Conservation (phyloP, 2,888 invertebrate species). For the Drosophila parthenogenetica region DNA sequence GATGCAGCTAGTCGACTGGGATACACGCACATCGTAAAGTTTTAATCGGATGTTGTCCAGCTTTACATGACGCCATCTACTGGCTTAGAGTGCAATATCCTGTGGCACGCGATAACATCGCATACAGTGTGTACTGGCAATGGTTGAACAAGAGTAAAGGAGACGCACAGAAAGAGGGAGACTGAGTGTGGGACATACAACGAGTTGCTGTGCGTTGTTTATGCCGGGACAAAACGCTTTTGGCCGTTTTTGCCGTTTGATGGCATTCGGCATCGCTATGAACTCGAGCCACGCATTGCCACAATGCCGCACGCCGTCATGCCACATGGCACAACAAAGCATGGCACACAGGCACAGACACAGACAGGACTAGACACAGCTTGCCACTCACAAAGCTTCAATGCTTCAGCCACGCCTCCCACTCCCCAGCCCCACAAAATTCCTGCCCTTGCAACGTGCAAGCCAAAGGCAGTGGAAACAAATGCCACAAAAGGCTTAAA, state of each 20-base stretch:
- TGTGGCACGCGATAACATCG: conserved; percentile 80
- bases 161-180: not conserved
- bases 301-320: conserved; percentile 33
- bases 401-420: not conserved
- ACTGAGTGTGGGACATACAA: not conserved
- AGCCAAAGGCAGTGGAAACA: conserved; percentile 51
- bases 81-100: conserved; percentile 82
- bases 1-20: conserved; percentile 32
- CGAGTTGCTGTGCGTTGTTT: conserved; percentile 52
- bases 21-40: conserved; percentile 80
- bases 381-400: conserved; percentile 7
- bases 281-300: conserved; percentile 42
- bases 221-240: conserved; percentile 66
- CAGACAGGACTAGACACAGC: conserved; percentile 24
- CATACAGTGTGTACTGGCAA: conserved; percentile 39
- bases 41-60: conserved; percentile 81
- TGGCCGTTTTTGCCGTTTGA: conserved; percentile 68
- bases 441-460: conserved; percentile 1
- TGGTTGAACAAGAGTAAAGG: not conserved
- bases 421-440: no score
- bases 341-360: conserved; percentile 19
- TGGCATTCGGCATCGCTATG: conserved; percentile 62
- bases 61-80: conserved; percentile 81
- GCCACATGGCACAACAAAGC: conserved; percentile 57
- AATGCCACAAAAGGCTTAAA: conserved; percentile 75